Evolutionary conservation across 1,140 invertebrate species (phyloP), one percentile per base, ranked within the genome.

Genomic region (Drosophila tropicalis): DNA sequence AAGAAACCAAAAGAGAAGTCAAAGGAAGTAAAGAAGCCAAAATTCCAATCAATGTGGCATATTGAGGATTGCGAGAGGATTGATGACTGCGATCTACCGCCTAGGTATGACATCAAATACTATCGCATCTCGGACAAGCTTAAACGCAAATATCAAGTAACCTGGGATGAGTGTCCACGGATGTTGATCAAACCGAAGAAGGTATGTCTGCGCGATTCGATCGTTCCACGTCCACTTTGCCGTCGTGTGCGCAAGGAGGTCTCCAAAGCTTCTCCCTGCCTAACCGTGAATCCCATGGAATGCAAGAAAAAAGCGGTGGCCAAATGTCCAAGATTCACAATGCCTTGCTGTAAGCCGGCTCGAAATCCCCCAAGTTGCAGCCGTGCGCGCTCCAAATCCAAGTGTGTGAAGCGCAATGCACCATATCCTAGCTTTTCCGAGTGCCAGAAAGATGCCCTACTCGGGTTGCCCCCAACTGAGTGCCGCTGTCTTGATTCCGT

Each of bases 81-180:
- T 3, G 57, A 0, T 75, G 73, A 54, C 0, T 12, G 1, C 4
- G 63, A 65, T 0, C 10, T 76, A 3, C 62, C 29, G n/a, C 58
- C 72, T 0, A 64, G 62, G 0, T 90, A 62, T 10, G 84, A 89
- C 32, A 61, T 84, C 9, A 78, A 79, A 29, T 78, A 62, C 41
- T 89, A 89, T 39, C 10, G 70, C 12, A 76, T 81, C 9, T 78
- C 84, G 0, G 84, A 87, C 39, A 89, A 89, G 32, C 51, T 32
- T 2, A 84, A 84, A 9, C 80, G 84, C 9, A 64, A 78, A 4
- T 89, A 85, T 41, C 84, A 90, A 57, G 67, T 89, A 5, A 89
- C 85, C 34, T 87, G 84, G 84, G 79, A 74, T 29, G 84, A 87
- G 34, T 87, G 84, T 6, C 84, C 84, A 0, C 77, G 80, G 0